Base-by-base conservation (phyloP, 2,797 vertebrate species). In the Denticeps clupeoides region DNA sequence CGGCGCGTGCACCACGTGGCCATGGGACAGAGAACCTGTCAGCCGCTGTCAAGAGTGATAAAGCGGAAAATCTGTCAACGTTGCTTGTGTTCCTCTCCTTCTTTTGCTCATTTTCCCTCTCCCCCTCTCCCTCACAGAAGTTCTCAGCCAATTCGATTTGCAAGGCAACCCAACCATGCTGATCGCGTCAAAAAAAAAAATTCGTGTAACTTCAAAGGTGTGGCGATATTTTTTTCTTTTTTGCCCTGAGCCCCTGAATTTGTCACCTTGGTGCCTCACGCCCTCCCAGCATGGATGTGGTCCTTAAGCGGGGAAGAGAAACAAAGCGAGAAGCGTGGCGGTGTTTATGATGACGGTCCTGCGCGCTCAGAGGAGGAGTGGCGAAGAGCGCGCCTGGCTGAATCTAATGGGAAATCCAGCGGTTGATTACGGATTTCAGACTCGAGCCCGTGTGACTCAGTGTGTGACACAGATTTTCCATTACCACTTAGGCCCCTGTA, bases 391-490 rank as follows among this genome's bases (percentile, higher is more conserved):
- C n/a, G n/a, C n/a, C n/a, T 47, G 29, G 58, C 46, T 61, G 25
- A 54, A 70, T 73, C 58, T 72, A 70, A 75, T 63, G 61, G 58
- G 63, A 72, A 65, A 73, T 68, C 54, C 55, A 63, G 51, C n/a
- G n/a, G 41, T 49, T 66, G 68, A 76, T 71, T 74, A 65, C 53
- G 52, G 59, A 68, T 70, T 69, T 64, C 45, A 59, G 60, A 60
- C 49, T 32, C 57, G 41, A 51, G 51, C 60, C 51, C 56, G 43
- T 43, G 50, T 49, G 38, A 51, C 47, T 55, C 29, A 25, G 43
- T 11, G 59, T 58, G 58, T 73, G 72, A 77, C 74, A 72, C 70
- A 70, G 58, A 74, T 75, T 82, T 74, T 57, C 69, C 58, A 69
- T 70, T 75, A 77, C 70, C 60, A 64, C 59, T 68, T 67, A 72